phyloP scores from a whole-genome alignment of 2,797 vertebrate species.

The Squalus acanthias region DNA sequence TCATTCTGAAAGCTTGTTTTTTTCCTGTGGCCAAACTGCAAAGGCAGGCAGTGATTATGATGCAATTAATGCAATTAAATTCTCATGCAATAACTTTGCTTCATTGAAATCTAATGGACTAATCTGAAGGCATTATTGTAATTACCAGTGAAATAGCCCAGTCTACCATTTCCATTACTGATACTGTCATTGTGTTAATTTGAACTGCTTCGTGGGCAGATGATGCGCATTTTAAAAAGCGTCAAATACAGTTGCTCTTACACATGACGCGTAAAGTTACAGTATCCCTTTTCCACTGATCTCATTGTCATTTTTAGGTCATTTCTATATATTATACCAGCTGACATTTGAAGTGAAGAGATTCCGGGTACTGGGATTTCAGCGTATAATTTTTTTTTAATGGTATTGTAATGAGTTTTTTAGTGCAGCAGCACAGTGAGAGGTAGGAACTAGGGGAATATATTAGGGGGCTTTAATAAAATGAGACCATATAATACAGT shows the following conservation, averaged over 20 bases:
- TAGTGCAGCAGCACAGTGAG: background rate
- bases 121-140: constrained; percentile 30
- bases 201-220: constrained; percentile 4
- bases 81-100: constrained; percentile 37
- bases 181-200: constrained; percentile 21
- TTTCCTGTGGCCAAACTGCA: background rate
- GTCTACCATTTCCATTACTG: constrained; percentile 2
- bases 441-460: background rate
- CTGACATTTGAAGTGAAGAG: constrained; percentile 27
- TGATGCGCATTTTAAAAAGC: constrained; percentile 1
- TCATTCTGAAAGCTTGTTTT: constrained; percentile 2
- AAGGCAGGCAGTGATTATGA: constrained; percentile 4
- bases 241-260: background rate
- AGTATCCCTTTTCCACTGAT: background rate
- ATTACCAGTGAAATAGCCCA: constrained; percentile 22
- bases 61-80: constrained; percentile 38
- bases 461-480: background rate
- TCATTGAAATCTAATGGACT: constrained; percentile 32
- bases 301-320: constrained; percentile 34
- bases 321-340: constrained; percentile 20
- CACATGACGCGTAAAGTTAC: background rate
- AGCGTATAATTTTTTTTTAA: constrained; percentile 4
- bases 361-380: constrained; percentile 9
- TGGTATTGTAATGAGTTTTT: constrained; percentile 26
- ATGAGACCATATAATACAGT: background rate